Conservation (phyloP, 2,888 invertebrate species). For the Leptinotarsa peninsularis region DNA sequence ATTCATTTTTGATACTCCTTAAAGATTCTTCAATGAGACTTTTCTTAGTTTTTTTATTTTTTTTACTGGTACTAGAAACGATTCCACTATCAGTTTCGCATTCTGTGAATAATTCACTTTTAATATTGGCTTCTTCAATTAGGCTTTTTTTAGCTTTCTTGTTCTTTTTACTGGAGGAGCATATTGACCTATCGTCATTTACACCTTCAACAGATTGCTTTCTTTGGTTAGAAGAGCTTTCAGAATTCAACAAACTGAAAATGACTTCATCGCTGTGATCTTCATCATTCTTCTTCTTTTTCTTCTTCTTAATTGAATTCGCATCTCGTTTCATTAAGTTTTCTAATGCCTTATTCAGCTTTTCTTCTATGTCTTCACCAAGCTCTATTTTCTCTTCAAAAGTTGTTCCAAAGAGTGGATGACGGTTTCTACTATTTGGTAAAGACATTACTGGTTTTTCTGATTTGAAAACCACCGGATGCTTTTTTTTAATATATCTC, state of each 20-base stretch:
- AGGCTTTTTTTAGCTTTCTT: neutral
- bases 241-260: conserved; percentile 37
- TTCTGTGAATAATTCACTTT: conserved; percentile 12
- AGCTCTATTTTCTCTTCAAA: conserved; percentile 55
- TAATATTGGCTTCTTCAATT: neutral
- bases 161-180: conserved; percentile 18
- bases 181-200: conserved; percentile 16
- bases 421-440: conserved; percentile 55
- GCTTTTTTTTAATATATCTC: conserved; percentile 49
- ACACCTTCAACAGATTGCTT: conserved; percentile 16
- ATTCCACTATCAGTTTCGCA: conserved; percentile 12
- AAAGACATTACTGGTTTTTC: conserved; percentile 44
- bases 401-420: conserved; percentile 58
- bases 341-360: conserved; percentile 47
- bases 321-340: conserved; percentile 35
- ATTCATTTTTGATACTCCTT: conserved; percentile 24
- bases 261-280: conserved; percentile 39
- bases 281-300: conserved; percentile 28
- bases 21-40: conserved; percentile 26
- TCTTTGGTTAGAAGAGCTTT: conserved; percentile 22
- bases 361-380: conserved; percentile 49
- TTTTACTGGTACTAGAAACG: conserved; percentile 1
- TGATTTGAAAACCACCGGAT: conserved; percentile 30
- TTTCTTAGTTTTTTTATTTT: conserved; percentile 28
- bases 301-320: conserved; percentile 37